Base-by-base conservation (phyloP, 1,140 invertebrate genomes). In the Drosophila tani region DNA sequence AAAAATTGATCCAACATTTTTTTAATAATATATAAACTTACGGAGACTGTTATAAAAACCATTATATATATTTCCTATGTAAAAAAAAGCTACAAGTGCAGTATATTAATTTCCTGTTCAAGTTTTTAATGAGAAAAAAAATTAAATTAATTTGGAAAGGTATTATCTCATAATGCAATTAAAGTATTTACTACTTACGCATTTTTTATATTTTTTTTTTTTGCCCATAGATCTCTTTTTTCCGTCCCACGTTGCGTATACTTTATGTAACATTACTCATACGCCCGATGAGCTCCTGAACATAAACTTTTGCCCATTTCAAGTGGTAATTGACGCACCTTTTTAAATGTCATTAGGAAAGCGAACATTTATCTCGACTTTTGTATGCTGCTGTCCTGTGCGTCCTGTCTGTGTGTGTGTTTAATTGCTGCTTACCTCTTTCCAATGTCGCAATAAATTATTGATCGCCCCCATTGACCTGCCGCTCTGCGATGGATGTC, bases 371-470 rank as follows among this genome's bases (percentile, higher is more conserved):
- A 67, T 63, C 32, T 32, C 12, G 2, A 12, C 24, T 35, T 15
- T 12, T 62, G n/a, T 47, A 12, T 17, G 41, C 6, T 21, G 35
- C 40, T 65, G 9, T 43, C 15, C 14, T 29, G 32, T 27, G 7
- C 8, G 29, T 9, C 29, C 29, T 32, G 29, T 32, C 29, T 8
- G 27, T 29, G 7, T 35, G 40, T 38, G 63, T 29, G 64, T 38
- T 67, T 70, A 70, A 70, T 70, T 70, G 49, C 51, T 70, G 67
- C 17, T 46, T 55, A 55, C 40, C 47, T 24, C 63, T 68, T 27
- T 21, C 49, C 49, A 27, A 35, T 69, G 47, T 53, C 21, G 47
- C 62, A 35, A 67, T 69, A 69, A 53, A 69, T 66, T 66, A 66
- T 66, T 63, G 64, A 66, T 66, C 58, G 32, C 51, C 57, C 58